Evolutionary conservation across 2,797 vertebrate species (phyloP), one percentile per base, ranked within the genome.

Genomic region (Poecilia picta): DNA sequence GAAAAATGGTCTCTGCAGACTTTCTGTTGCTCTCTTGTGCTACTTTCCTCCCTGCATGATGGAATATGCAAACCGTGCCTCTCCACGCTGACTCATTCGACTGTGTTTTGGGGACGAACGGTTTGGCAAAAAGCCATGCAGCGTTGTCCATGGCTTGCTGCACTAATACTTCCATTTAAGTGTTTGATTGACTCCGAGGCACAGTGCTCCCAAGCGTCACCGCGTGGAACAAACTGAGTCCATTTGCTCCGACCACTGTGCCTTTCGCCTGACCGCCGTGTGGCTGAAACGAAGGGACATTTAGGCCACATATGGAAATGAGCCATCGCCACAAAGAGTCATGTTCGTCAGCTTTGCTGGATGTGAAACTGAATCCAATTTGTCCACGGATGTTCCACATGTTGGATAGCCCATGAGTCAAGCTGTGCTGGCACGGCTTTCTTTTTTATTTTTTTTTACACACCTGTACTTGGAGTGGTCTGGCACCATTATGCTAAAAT

Each of bases 221-320:
- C 28, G 79, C 74, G 85, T 73, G 83, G 49, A 81, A 62, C 81
- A 85, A 85, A 87, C 84, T 73, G 64, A 88, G 88, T 72, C 85
- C 83, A 36, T 90, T 93, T 88, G 83, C 75, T 70, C 82, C 68
- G 70, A 86, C 88, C 75, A 20, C 81, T 87, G 49, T 86, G 3
- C 13, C 84, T 82, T 89, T 89, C 77, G 83, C 85, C 81, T 88
- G 90, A 91, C 89, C 87, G 83, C 82, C 87, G 82, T 80, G 86
- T 78, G 82, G 28, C 90, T 85, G 83, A 91, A 79, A 81, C 79
- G 90, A 90, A 88, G 72, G 85, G 88, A 92, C 92, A 93, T 90
- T 95, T 94, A 94, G 85, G 84, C 78, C 84, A 81, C 94, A 95
- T 94, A 94, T 94, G 93, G 91, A 95, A 75, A 72, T 23, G 85